These are phyloP conservation scores for Mesitornis unicolor DNA, from an alignment of 2,113 vertebrate species.

Conservation along the genomic window DNA sequence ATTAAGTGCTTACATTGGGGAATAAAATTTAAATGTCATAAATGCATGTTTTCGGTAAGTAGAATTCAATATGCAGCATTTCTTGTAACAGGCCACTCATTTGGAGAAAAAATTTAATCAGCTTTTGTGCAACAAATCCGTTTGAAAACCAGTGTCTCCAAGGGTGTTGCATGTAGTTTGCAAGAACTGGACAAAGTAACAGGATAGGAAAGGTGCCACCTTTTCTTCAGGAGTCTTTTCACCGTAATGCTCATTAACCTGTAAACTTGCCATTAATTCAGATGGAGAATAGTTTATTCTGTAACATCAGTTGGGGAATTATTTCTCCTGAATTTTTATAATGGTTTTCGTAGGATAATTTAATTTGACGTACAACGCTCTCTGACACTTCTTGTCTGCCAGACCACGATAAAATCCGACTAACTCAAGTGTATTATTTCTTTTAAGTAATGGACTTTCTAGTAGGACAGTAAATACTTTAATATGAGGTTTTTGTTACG, in stretches of 20 bases:
- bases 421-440: constrained; percentile 2
- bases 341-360: neutral
- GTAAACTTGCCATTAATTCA: neutral
- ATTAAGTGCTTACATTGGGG: constrained; percentile 24
- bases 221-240: neutral
- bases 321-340: neutral
- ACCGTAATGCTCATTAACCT: neutral
- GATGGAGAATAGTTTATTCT: neutral
- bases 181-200: neutral
- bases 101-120: constrained; percentile 45
- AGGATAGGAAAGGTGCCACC: neutral
- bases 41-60: constrained; percentile 55
- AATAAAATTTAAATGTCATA: constrained; percentile 61
- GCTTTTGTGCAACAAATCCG: constrained; percentile 30
- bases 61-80: constrained; percentile 55
- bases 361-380: neutral
- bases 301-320: neutral
- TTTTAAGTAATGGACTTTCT: constrained; percentile 9
- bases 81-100: constrained; percentile 46
- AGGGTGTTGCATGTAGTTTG: neutral
- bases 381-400: neutral
- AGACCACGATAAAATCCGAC: neutral
- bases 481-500: neutral
- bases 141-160: constrained; percentile 24
- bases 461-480: constrained; percentile 32